phyloP scores from a whole-genome alignment of 2,888 invertebrate species.

The Mylabris sibirica region DNA sequence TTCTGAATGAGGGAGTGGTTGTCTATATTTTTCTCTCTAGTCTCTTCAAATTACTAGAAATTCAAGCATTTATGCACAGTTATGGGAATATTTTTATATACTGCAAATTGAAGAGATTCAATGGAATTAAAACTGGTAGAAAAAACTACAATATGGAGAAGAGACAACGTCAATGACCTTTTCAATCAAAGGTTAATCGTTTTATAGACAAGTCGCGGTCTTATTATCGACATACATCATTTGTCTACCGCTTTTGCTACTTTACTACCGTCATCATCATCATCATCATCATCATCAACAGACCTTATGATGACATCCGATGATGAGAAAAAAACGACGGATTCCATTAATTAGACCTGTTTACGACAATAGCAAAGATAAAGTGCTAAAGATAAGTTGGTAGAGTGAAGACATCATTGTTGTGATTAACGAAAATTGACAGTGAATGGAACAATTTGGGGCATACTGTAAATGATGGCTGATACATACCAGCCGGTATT shows the following conservation, averaged over 20 bases:
- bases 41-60: not conserved
- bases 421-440: slow-evolving; percentile 23
- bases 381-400: slow-evolving; percentile 17
- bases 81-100: not conserved
- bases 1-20: not conserved
- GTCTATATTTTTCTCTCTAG: not conserved
- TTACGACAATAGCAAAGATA: slow-evolving; percentile 16
- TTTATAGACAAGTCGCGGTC: slow-evolving; percentile 12
- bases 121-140: not conserved
- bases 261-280: slow-evolving; percentile 19
- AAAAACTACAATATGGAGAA: not conserved
- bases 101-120: not conserved
- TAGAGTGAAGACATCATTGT: slow-evolving; percentile 22
- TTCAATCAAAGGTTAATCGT: slow-evolving; percentile 11
- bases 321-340: not conserved
- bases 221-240: slow-evolving; percentile 9
- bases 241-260: slow-evolving; percentile 16
- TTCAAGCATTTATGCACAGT: not conserved
- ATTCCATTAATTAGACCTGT: slow-evolving; percentile 22
- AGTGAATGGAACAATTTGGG: slow-evolving; percentile 21
- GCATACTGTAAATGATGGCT: slow-evolving; percentile 17
- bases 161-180: slow-evolving; percentile 2
- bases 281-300: too few relatives aligned
- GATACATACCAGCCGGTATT: slow-evolving; percentile 27
- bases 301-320: slow-evolving; percentile 10